phyloP scores from a whole-genome alignment of 2,113 vertebrate species.

The Xiphias gladius region DNA sequence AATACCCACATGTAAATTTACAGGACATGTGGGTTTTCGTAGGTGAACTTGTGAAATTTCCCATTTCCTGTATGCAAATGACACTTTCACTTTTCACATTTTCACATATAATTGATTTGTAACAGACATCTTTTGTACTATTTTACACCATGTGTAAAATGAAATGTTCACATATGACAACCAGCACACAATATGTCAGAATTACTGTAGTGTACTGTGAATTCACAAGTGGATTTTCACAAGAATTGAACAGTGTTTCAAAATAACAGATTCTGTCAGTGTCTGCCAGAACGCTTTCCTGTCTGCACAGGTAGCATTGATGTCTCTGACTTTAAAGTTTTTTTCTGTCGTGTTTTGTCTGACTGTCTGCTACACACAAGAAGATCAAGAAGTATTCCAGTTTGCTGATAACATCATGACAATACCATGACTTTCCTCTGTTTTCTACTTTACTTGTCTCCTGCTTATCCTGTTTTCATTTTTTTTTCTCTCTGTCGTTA shows the following conservation, averaged over 20 bases:
- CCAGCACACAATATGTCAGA: background rate
- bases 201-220: background rate
- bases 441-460: background rate
- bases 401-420: background rate
- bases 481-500: background rate
- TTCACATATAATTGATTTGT: constrained; percentile 6
- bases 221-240: background rate
- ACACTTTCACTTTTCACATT: constrained; percentile 50
- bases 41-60: constrained; percentile 44
- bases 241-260: background rate
- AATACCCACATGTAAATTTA: constrained; percentile 63
- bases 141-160: constrained; percentile 7
- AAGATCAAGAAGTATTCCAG: background rate
- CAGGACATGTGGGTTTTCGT: constrained; percentile 57
- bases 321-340: background rate
- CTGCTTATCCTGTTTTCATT: background rate
- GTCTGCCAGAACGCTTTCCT: background rate
- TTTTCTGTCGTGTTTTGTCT: background rate
- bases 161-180: background rate
- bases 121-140: background rate
- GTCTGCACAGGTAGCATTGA: background rate
- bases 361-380: background rate
- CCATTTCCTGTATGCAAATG: constrained; percentile 56
- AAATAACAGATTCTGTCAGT: background rate
- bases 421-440: background rate